Evolutionary conservation across 1,140 invertebrate genomes (phyloP), one percentile per base, ranked within the genome.

Genomic region (Drosophila parvula): DNA sequence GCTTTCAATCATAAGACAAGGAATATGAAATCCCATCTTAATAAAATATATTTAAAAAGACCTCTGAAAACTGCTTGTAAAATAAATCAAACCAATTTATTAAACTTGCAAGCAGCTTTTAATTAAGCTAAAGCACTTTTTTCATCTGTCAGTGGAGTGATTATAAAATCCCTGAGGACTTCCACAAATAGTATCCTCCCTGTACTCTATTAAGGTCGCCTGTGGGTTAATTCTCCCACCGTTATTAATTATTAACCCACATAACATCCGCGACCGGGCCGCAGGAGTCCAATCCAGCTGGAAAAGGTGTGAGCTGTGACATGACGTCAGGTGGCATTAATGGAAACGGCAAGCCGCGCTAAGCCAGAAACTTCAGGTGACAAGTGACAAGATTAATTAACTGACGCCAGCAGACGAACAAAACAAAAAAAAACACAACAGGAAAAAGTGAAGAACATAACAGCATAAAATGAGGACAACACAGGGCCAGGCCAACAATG

Each of bases 311-410:
- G 68, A 71, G 68, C 68, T 70, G 43, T 71, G 65, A 71, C 68
- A 82, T 86, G 83, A 85, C 79, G 83, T 85, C 81, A 86, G 74
- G 60, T 75, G 67, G 74, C 57, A 78, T 74, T 68, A 74, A 70
- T 58, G 67, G 55, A 45, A 48, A 65, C 43, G 61, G 67, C 57
- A 41, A 81, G 65, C 44, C 77, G 65, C 79, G 65, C 69, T 71
- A 71, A 71, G 69, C 69, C 69, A 74, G 56, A 65, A 47, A 60
- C 67, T 83, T 74, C 79, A 79, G 77, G 79, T 83, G 83, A 79
- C 79, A 82, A 80, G 59, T 81, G 59, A 69, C 83, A 86, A 79
- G 82, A 86, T 88, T 86, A 86, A 86, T 86, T 79, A 88, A 83
- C 79, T 77, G 56, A 51, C 63, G 43, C 45, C 64, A 28, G 63